Percentiles rank a stretch among this genome's conserved stretches.
These are phyloP conservation scores for Noctua janthe DNA, from an alignment of 2,888 invertebrate species.

Conservation along the genomic window DNA sequence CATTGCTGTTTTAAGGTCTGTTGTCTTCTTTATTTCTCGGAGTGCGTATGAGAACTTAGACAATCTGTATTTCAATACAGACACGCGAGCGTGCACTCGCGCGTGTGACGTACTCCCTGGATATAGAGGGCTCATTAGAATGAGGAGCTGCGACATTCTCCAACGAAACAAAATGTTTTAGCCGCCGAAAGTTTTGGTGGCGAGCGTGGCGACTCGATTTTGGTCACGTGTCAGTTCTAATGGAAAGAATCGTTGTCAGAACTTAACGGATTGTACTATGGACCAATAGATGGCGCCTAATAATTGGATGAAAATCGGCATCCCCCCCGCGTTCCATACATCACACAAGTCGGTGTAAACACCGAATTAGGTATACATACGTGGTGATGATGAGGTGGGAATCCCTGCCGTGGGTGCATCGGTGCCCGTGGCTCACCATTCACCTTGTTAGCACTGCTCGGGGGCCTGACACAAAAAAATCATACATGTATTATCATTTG, in stretches of 20 bases:
- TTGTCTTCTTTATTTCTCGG: too few relatives aligned
- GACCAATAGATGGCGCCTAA: neutral
- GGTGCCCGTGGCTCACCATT: slow-evolving; percentile 83
- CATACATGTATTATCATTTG: too few relatives aligned
- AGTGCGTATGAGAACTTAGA: too few relatives aligned
- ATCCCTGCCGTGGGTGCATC: slow-evolving; percentile 80
- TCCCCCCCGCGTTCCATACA: neutral
- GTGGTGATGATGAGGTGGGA: slow-evolving; percentile 87
- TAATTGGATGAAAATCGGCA: neutral
- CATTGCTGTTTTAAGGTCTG: too few relatives aligned
- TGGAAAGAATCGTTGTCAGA: neutral
- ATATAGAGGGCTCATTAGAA: neutral
- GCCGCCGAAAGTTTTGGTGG: neutral
- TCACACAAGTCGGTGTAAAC: neutral
- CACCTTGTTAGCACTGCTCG: slow-evolving; percentile 76
- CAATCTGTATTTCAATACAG: neutral
- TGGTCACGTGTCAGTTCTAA: neutral
- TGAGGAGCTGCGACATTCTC: neutral
- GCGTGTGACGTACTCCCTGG: neutral
- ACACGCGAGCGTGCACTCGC: neutral
- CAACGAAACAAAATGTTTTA: neutral
- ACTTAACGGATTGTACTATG: neutral
- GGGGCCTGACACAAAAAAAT: slow-evolving; percentile 55
- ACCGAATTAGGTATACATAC: slow-evolving; percentile 69
- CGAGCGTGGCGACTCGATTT: neutral